phyloP scores from a whole-genome alignment of 2,888 invertebrate genomes.

The Tachina lurida region DNA sequence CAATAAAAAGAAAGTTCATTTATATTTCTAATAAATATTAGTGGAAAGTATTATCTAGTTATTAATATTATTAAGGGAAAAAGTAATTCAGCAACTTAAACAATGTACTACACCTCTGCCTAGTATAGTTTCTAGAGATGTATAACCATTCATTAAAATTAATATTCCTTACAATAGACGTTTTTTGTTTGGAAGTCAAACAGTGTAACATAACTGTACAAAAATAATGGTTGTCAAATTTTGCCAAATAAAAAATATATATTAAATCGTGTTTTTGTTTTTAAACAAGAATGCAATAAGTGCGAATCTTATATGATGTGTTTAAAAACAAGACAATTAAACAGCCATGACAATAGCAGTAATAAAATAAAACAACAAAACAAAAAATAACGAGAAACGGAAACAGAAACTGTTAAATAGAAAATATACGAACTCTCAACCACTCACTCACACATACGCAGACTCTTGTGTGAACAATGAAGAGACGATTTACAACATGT shows the following conservation, averaged over 20 bases:
- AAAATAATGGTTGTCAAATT: constrained; percentile 6
- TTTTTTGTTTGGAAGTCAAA: not conserved
- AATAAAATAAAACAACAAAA: constrained; percentile 8
- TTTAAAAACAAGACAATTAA: constrained; percentile 57
- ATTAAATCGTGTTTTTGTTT: constrained; percentile 24
- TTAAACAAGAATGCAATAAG: constrained; percentile 53
- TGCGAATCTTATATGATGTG: constrained; percentile 66
- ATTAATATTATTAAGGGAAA: no score
- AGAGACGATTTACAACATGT: constrained; percentile 34
- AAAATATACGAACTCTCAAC: not conserved
- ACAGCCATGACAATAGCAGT: constrained; percentile 25
- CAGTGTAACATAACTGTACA: constrained; percentile 10
- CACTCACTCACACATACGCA: not conserved
- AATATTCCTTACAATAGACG: no score
- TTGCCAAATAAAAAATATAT: not conserved
- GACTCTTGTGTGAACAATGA: not conserved
- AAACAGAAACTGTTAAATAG: constrained; percentile 10
- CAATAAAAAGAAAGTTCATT: no score
- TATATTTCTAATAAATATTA: no score
- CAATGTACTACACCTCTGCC: no score
- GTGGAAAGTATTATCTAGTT: no score
- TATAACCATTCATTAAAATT: no score
- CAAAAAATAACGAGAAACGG: not conserved
- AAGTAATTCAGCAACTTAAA: no score
- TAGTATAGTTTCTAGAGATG: no score